A percentile compares a stretch with the other conserved stretches of the same genome.
phyloP scores from a whole-genome alignment of 2,888 invertebrate species.

The Sphecodes monilicornis region DNA sequence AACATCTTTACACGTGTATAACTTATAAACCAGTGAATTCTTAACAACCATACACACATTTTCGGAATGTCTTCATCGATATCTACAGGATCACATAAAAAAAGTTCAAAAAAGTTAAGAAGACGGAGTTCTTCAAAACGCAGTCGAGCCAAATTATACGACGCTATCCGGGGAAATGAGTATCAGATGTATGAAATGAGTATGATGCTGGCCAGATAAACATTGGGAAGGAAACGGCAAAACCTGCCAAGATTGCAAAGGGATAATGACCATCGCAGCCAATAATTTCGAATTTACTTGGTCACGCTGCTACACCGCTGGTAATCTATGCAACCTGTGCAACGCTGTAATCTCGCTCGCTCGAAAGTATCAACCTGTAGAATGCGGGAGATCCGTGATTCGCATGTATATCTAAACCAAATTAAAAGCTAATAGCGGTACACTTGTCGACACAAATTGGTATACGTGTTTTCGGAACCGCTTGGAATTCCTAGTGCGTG shows the following conservation, averaged over 20 bases:
- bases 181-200: background rate
- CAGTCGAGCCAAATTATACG: no score
- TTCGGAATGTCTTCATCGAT: no score
- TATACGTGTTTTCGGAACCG: background rate
- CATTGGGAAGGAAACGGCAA: slow-evolving; percentile 13
- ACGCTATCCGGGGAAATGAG: background rate
- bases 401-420: background rate
- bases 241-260: background rate
- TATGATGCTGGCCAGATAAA: background rate
- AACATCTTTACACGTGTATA: no score
- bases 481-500: background rate
- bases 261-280: slow-evolving; percentile 30
- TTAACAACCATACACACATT: no score
- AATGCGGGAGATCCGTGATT: slow-evolving; percentile 14
- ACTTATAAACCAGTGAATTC: no score
- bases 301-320: background rate
- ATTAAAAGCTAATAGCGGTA: slow-evolving; percentile 14
- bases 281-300: slow-evolving; percentile 46
- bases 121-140: no score
- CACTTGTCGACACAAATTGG: slow-evolving; percentile 18
- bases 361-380: slow-evolving; percentile 17
- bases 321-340: slow-evolving; percentile 10
- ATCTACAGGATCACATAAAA: no score
- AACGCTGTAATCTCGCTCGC: slow-evolving; percentile 10
- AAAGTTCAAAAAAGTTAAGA: no score